Evolutionary conservation across 2,888 invertebrate species (phyloP).

Genomic region (Microplitis deprimator): DNA sequence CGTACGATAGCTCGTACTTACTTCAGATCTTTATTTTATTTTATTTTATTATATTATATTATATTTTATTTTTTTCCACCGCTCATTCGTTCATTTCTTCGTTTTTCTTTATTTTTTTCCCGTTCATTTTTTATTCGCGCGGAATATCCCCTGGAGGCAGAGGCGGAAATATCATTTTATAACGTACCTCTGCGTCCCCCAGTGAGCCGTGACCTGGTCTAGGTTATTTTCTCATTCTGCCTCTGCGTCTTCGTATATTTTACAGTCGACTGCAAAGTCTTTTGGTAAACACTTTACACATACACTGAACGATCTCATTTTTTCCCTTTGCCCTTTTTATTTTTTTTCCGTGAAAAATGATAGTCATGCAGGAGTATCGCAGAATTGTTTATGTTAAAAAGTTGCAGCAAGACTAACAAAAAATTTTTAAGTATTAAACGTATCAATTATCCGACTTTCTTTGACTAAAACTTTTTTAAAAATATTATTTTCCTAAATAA

Average conservation of each 20-base stretch:
- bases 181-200: slow-evolving; percentile 49
- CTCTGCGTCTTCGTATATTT: slow-evolving; percentile 37
- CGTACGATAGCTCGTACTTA: neutral
- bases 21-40: slow-evolving; percentile 1
- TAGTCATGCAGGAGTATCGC: neutral
- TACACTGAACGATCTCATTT: slow-evolving; percentile 18
- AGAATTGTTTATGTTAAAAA: neutral
- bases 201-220: slow-evolving; percentile 48
- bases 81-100: neutral
- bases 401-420: neutral
- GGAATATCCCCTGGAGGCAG: slow-evolving; percentile 54
- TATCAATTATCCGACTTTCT: neutral
- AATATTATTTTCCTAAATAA: neutral
- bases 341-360: neutral
- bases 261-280: slow-evolving; percentile 36
- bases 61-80: neutral
- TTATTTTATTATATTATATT: neutral
- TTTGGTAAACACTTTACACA: slow-evolving; percentile 37
- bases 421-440: neutral
- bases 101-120: slow-evolving; percentile 15
- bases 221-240: slow-evolving; percentile 30
- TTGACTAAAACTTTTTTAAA: neutral
- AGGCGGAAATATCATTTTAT: slow-evolving; percentile 56
- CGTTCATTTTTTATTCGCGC: slow-evolving; percentile 53
- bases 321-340: neutral